Evolutionary conservation across 92 coral and sea anemone genomes (phyloP).

Genomic region (Metridium senile): DNA sequence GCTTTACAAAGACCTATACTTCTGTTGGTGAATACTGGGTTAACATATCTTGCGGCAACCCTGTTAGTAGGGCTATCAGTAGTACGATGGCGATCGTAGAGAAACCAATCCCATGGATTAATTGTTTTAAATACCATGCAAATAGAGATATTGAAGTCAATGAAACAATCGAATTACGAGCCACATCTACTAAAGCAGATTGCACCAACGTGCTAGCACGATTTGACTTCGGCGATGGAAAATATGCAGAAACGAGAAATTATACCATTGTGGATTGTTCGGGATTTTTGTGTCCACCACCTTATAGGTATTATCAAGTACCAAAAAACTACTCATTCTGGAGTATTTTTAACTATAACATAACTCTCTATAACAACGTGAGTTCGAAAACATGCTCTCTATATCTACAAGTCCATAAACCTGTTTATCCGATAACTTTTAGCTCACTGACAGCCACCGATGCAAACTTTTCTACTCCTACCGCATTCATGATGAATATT

Average conservation of each 20-base stretch:
- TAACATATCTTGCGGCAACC: slow-evolving; percentile 57
- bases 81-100: slow-evolving; percentile 46
- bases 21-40: slow-evolving; percentile 48
- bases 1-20: slow-evolving; percentile 33
- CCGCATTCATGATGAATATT: slow-evolving; percentile 49
- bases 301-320: not conserved
- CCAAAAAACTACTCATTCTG: slow-evolving; percentile 42
- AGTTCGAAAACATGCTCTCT: slow-evolving; percentile 47
- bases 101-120: slow-evolving; percentile 11
- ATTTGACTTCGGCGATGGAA: slow-evolving; percentile 49
- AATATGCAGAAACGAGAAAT: slow-evolving; percentile 1
- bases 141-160: slow-evolving; percentile 77
- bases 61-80: slow-evolving; percentile 25
- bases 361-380: slow-evolving; percentile 70
- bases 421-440: slow-evolving; percentile 62
- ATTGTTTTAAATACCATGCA: not conserved
- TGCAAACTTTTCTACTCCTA: slow-evolving; percentile 56
- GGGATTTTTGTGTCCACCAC: not conserved
- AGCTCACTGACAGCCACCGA: slow-evolving; percentile 45
- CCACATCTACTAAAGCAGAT: no score
- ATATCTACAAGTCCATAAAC: slow-evolving; percentile 69
- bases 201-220: slow-evolving; percentile 38
- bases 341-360: slow-evolving; percentile 40
- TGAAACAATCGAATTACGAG: slow-evolving; percentile 61
- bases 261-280: not conserved